Conservation (phyloP, 2,888 invertebrate genomes). For the Andrena trimmerana region DNA sequence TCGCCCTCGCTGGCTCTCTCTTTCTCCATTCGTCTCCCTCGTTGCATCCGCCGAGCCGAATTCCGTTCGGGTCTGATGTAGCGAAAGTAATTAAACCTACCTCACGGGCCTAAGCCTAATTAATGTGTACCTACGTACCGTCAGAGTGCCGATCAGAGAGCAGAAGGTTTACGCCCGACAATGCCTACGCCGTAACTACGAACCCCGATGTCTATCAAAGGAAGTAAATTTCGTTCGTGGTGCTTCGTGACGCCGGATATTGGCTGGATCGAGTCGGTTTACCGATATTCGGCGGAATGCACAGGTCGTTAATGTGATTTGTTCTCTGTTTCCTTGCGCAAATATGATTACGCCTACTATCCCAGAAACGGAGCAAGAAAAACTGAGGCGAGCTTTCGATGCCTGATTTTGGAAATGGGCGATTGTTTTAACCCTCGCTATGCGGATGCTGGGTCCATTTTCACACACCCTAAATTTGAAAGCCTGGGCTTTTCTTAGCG, state of each 20-base stretch:
- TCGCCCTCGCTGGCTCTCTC: constrained; percentile 39
- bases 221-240: constrained; percentile 71
- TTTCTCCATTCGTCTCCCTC: constrained; percentile 46
- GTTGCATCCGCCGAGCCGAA: constrained; percentile 57
- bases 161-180: constrained; percentile 73
- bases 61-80: constrained; percentile 79
- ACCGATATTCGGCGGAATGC: constrained; percentile 47
- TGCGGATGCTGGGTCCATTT: background rate
- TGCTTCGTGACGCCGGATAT: constrained; percentile 46
- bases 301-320: constrained; percentile 53
- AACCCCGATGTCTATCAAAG: constrained; percentile 70
- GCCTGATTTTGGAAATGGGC: background rate
- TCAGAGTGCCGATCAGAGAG: constrained; percentile 70
- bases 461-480: no score
- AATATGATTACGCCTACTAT: constrained; percentile 28
- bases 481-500: background rate
- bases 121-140: constrained; percentile 82
- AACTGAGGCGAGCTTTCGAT: background rate
- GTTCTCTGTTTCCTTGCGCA: constrained; percentile 20
- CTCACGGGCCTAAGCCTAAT: constrained; percentile 82
- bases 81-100: constrained; percentile 84
- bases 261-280: constrained; percentile 43
- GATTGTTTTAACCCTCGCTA: background rate
- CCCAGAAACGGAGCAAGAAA: background rate
- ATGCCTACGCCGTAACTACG: constrained; percentile 69